Percentiles rank a stretch among this genome's conserved stretches.
phyloP scores from a whole-genome alignment of 2,888 invertebrate species.

The Hipparchia sbordonii region DNA sequence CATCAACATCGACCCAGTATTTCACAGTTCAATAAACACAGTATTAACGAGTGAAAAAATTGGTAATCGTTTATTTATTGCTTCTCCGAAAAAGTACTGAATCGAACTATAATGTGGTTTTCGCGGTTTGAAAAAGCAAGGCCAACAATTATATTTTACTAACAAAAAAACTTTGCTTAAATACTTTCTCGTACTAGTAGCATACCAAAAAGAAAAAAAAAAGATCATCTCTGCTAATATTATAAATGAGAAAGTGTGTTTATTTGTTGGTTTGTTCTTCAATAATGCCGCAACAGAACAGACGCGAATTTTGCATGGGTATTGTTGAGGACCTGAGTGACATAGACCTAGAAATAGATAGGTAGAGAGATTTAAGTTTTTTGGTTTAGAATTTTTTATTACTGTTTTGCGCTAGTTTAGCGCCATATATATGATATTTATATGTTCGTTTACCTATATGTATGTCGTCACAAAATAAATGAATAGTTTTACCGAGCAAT shows the following conservation, averaged over 20 bases:
- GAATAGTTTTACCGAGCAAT: not conserved
- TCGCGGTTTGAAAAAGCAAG: constrained; percentile 1
- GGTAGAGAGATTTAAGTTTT: no score
- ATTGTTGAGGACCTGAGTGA: no score
- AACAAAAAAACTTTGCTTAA: not conserved
- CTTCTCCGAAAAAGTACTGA: not conserved
- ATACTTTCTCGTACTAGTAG: not conserved
- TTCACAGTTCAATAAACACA: not conserved
- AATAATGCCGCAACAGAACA: no score
- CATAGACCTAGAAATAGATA: no score
- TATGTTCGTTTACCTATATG: not conserved
- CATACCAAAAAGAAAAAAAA: not conserved
- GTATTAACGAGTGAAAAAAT: not conserved
- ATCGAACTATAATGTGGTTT: not conserved
- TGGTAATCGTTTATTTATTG: not conserved
- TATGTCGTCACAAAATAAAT: constrained; percentile 1
- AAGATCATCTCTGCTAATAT: not conserved
- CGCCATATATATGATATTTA: not conserved
- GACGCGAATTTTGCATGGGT: no score
- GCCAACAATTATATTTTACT: constrained; percentile 1
- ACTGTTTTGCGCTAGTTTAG: not conserved
- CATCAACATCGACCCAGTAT: not conserved
- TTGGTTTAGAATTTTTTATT: no score
- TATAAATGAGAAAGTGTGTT: no score
- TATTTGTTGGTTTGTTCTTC: no score